phyloP scores from a whole-genome alignment of 2,113 vertebrate genomes.

The Butorides virescens region DNA sequence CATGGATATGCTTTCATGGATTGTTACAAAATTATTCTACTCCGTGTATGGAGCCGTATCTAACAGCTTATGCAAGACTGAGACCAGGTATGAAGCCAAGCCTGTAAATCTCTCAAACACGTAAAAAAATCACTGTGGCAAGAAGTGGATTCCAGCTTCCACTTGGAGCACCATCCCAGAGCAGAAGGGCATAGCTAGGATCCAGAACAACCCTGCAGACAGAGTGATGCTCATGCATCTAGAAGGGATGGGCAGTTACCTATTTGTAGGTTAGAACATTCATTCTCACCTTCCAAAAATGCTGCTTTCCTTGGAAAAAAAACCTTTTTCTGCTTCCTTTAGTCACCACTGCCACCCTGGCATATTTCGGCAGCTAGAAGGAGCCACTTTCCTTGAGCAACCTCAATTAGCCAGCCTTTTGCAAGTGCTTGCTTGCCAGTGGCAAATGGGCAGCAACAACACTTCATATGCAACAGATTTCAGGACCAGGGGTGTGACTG shows the following conservation, averaged over 20 bases:
- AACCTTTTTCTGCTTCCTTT: neutral
- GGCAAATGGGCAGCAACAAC: neutral
- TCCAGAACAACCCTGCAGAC: neutral
- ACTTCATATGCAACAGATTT: neutral
- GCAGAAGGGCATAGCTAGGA: neutral
- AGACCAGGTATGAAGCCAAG: neutral
- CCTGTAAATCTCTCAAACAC: neutral
- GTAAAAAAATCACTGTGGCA: neutral
- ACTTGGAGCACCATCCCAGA: neutral
- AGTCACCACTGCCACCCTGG: neutral
- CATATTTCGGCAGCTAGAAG: neutral
- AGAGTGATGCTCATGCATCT: neutral
- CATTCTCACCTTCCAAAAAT: neutral
- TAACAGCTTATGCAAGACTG: neutral
- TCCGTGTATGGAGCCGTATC: neutral
- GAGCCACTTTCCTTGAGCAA: neutral
- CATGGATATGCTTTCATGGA: neutral
- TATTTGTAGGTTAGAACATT: neutral
- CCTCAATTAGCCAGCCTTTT: neutral
- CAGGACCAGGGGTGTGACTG: neutral
- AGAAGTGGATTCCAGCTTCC: neutral
- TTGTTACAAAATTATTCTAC: neutral
- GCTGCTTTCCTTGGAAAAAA: neutral
- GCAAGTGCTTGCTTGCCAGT: neutral
- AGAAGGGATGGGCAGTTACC: neutral